phyloP scores from a whole-genome alignment of 2,797 vertebrate genomes.

The Sebastes vulpes region DNA sequence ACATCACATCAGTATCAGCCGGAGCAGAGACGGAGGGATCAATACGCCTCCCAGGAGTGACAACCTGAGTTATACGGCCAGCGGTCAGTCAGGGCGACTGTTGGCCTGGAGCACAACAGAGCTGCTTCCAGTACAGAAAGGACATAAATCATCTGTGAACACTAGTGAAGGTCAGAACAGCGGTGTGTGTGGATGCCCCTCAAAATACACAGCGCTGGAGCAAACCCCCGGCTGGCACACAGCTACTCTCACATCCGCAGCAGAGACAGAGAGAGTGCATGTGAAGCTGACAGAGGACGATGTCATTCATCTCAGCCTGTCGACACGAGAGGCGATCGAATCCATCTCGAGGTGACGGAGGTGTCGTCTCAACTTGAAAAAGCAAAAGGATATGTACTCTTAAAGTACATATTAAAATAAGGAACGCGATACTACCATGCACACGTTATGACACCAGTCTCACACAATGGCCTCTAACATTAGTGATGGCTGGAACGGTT shows the following conservation, averaged over 20 bases:
- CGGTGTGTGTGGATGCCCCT: neutral
- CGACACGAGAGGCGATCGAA: conserved; percentile 8
- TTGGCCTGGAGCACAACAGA: neutral
- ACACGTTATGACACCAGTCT: too few relatives aligned
- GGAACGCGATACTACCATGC: too few relatives aligned
- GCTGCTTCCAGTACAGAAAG: neutral
- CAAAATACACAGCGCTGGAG: neutral
- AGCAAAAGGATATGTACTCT: neutral
- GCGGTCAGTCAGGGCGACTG: neutral
- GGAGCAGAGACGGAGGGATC: neutral
- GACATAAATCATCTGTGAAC: conserved; percentile 19
- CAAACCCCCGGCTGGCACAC: neutral
- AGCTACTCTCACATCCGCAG: neutral
- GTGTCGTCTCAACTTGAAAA: neutral
- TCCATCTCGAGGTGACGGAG: conserved; percentile 21
- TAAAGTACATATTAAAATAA: neutral
- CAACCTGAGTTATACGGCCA: neutral
- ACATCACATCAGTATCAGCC: neutral
- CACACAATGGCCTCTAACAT: too few relatives aligned
- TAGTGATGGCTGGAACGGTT: too few relatives aligned
- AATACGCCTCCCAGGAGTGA: neutral
- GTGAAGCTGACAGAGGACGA: neutral
- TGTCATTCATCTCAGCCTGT: conserved; percentile 39
- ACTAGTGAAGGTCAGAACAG: neutral
- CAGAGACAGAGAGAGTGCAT: neutral